Percentiles rank a stretch among this genome's conserved stretches.
Conservation (phyloP, 2,888 invertebrate species). For the Geophilus truncorum region DNA sequence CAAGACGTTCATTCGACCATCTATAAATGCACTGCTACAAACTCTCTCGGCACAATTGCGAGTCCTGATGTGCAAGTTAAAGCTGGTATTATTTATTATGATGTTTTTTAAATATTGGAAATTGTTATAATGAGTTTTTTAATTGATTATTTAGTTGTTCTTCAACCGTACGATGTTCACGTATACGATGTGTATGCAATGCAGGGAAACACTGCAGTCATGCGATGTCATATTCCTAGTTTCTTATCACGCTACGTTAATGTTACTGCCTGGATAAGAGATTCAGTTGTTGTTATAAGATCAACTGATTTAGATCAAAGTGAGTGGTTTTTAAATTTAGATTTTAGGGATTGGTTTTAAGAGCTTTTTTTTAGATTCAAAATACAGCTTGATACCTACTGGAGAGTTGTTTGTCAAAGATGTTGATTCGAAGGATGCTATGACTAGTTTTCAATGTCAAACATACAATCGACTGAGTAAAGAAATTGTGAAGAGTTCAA, state of each 20-base stretch:
- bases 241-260: neutral
- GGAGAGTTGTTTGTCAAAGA: conserved; percentile 4
- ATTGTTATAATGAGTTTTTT: too few species aligned
- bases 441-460: conserved; percentile 28
- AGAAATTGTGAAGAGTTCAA: conserved; percentile 7
- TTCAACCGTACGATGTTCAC: conserved; percentile 48
- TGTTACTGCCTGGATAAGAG: conserved; percentile 18
- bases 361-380: conserved; percentile 28
- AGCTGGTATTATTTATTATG: too few species aligned
- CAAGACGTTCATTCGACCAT: neutral
- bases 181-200: conserved; percentile 50
- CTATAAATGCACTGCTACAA: conserved; percentile 28
- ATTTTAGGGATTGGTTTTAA: neutral
- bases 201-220: conserved; percentile 51
- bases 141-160: conserved; percentile 41
- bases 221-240: conserved; percentile 60
- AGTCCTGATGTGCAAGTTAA: neutral
- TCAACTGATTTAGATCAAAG: neutral
- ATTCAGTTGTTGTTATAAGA: conserved; percentile 70
- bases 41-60: neutral
- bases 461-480: neutral
- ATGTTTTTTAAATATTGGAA: too few species aligned
- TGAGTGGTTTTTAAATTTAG: neutral
- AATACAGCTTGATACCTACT: conserved; percentile 23
- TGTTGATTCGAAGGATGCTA: neutral